phyloP scores from a whole-genome alignment of 2,113 vertebrate species.

The Lepus timidus region DNA sequence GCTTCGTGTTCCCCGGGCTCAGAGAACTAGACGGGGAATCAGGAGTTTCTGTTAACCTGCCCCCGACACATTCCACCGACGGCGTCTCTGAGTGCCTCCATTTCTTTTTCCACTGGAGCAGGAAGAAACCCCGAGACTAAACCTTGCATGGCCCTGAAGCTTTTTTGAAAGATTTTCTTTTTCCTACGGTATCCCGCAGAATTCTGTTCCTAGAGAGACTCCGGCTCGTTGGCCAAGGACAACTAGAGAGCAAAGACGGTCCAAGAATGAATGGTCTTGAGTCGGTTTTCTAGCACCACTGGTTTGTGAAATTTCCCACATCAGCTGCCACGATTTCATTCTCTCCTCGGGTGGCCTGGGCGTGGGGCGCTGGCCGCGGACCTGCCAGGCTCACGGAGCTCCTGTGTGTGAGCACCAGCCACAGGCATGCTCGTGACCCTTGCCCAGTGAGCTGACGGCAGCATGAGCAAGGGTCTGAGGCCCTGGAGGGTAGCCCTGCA shows the following conservation, averaged over 20 bases:
- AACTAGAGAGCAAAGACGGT: conserved; percentile 43
- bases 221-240: conserved; percentile 36
- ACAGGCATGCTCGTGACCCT: not conserved
- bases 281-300: not conserved
- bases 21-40: not conserved
- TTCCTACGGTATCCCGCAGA: not conserved
- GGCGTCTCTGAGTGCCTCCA: not conserved
- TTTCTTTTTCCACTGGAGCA: not conserved
- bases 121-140: not conserved
- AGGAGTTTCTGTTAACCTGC: not conserved
- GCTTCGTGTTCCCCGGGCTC: not conserved
- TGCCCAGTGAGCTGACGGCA: not conserved
- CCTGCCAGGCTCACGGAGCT: not conserved
- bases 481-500: not conserved
- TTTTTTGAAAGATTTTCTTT: conserved; percentile 39
- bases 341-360: conserved; percentile 7
- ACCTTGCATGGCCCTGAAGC: not conserved
- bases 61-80: not conserved
- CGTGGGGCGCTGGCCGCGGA: not conserved
- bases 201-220: not conserved
- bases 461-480: not conserved
- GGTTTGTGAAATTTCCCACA: conserved; percentile 56
- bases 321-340: conserved; percentile 17
- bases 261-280: conserved; percentile 45
- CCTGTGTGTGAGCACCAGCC: not conserved